Conservation (phyloP, 2,888 invertebrate genomes). For the Reticulitermes lucifugus region DNA sequence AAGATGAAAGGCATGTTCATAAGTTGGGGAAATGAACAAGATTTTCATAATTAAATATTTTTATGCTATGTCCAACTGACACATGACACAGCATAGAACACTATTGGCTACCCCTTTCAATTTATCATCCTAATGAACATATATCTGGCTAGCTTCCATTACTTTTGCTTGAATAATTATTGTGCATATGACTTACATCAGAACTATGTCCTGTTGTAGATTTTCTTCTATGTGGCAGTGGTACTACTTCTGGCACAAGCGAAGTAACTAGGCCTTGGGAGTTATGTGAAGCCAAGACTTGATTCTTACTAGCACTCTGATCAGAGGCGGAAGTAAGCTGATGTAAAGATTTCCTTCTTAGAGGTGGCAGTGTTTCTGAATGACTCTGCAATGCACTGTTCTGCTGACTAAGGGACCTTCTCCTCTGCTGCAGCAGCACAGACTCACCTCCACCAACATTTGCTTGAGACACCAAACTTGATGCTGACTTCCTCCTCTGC, state of each 20-base stretch:
- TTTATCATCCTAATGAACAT: slow-evolving; percentile 17
- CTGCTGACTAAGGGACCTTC: slow-evolving; percentile 36
- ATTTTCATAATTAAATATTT: no score
- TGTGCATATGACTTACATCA: slow-evolving; percentile 32
- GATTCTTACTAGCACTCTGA: slow-evolving; percentile 12
- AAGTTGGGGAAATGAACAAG: background rate
- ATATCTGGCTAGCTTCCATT: slow-evolving; percentile 35
- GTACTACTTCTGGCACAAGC: background rate
- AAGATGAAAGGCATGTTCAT: background rate
- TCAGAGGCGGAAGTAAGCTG: slow-evolving; percentile 35
- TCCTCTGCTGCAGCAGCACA: slow-evolving; percentile 28
- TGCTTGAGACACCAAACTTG: slow-evolving; percentile 9
- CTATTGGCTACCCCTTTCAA: background rate
- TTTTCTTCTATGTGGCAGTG: slow-evolving; percentile 25
- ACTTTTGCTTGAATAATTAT: slow-evolving; percentile 28
- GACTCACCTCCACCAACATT: slow-evolving; percentile 22
- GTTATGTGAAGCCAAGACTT: slow-evolving; percentile 10
- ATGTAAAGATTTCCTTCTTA: slow-evolving; percentile 52
- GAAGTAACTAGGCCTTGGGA: slow-evolving; percentile 24
- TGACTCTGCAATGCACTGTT: slow-evolving; percentile 8
- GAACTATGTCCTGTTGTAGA: slow-evolving; percentile 18
- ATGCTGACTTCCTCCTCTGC: slow-evolving; percentile 43
- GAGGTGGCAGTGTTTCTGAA: slow-evolving; percentile 51
- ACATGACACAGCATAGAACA: no score
- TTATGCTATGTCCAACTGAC: no score